Evolutionary conservation across 2,113 vertebrate genomes (phyloP).

Genomic region (Sphyrna mokarran): DNA sequence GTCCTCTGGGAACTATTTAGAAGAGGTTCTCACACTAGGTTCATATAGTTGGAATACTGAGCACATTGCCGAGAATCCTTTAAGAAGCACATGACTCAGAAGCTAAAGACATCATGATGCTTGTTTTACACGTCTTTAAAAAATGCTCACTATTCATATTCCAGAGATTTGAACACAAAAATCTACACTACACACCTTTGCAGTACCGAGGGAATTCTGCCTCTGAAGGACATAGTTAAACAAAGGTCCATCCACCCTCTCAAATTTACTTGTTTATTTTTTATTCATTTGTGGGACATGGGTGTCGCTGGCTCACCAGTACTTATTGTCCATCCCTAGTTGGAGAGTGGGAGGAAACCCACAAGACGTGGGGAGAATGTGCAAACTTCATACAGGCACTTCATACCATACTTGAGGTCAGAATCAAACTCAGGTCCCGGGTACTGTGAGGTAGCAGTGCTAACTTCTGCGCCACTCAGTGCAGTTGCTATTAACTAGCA

Average conservation of each 20-base stretch:
- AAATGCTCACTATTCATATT: background rate
- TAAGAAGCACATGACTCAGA: background rate
- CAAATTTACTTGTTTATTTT: background rate
- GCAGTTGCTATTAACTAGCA: no score
- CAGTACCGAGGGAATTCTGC: no score
- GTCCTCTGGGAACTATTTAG: background rate
- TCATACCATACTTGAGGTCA: no score
- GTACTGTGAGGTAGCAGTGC: no score
- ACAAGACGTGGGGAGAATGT: no score
- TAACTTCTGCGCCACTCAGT: no score
- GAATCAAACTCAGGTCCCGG: no score
- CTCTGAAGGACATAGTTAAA: background rate
- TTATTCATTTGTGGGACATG: no score
- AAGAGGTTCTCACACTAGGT: background rate
- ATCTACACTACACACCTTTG: background rate
- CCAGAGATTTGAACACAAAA: background rate
- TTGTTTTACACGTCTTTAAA: background rate
- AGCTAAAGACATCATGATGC: no score
- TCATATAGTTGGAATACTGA: background rate
- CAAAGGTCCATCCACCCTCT: background rate
- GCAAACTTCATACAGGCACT: no score
- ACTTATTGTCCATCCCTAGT: background rate
- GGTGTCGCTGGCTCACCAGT: background rate
- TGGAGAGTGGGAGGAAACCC: no score
- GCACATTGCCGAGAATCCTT: background rate